Evolutionary conservation across 2,888 invertebrate genomes (phyloP).

Genomic region (Pristionchus exspectatus): DNA sequence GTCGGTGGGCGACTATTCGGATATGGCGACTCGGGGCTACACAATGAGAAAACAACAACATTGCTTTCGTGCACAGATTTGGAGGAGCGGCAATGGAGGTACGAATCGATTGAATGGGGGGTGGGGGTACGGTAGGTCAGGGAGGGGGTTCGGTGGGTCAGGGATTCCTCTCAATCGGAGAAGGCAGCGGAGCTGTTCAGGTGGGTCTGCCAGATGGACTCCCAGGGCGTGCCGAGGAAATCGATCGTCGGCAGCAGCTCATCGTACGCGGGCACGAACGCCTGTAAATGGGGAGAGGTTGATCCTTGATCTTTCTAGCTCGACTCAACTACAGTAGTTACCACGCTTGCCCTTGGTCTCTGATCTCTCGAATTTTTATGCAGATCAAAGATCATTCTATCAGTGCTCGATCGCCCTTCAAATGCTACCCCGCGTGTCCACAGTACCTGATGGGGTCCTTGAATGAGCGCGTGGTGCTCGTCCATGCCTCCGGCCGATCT

Average conservation of each 20-base stretch:
- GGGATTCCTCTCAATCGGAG: neutral
- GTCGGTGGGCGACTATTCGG: neutral
- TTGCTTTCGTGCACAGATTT: neutral
- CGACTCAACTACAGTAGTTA: neutral
- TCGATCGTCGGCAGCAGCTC: constrained; percentile 62
- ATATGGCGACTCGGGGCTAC: constrained; percentile 1
- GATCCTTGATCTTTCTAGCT: neutral
- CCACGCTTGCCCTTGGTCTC: no score
- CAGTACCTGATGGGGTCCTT: constrained; percentile 8
- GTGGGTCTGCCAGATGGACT: constrained; percentile 57
- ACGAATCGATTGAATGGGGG: constrained; percentile 33
- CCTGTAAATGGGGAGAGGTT: neutral
- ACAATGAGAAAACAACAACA: constrained; percentile 3
- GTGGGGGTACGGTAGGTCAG: constrained; percentile 5
- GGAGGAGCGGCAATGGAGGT: neutral
- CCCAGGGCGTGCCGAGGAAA: constrained; percentile 57
- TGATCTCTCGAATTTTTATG: no score
- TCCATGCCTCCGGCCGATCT: constrained; percentile 28
- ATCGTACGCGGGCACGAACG: neutral
- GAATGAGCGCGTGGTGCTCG: no score
- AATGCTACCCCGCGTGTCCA: neutral
- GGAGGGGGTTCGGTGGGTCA: neutral
- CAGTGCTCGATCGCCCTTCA: neutral
- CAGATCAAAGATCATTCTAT: no score
- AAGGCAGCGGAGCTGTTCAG: constrained; percentile 28